These are phyloP conservation scores for Slavum lentiscoides DNA, from an alignment of 2,888 invertebrate genomes.

Conservation along the genomic window DNA sequence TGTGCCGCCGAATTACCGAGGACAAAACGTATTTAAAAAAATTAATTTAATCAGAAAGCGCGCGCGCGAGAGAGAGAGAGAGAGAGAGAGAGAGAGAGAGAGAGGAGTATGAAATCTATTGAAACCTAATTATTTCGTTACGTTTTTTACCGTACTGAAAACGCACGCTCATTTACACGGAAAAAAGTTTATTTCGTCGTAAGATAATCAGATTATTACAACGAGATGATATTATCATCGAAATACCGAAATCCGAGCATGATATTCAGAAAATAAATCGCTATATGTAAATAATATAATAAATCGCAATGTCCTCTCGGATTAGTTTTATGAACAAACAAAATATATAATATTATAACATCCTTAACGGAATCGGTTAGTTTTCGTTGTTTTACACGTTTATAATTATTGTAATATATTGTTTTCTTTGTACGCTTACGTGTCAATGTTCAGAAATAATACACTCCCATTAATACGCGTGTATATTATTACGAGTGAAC, in stretches of 20 bases:
- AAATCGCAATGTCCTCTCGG: neutral
- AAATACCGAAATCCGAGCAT: neutral
- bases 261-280: neutral
- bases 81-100: no score
- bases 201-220: neutral
- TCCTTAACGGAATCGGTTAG: neutral
- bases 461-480: no score
- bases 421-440: no score
- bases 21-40: conserved; percentile 29
- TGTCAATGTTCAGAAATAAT: no score
- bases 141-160: neutral
- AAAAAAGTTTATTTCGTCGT: neutral
- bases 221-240: neutral
- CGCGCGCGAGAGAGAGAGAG: neutral
- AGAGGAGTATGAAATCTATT: conserved; percentile 1
- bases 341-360: neutral
- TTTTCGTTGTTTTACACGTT: neutral
- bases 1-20: conserved; percentile 13
- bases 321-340: neutral
- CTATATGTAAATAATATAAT: neutral
- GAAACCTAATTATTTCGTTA: conserved; percentile 23
- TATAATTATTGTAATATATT: no score
- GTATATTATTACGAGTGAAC: no score
- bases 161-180: neutral
- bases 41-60: conserved; percentile 23